A percentile compares a stretch with the other conserved stretches of the same genome.
Conservation (phyloP, 2,113 vertebrate species). For the Xyliphius kryptos region DNA sequence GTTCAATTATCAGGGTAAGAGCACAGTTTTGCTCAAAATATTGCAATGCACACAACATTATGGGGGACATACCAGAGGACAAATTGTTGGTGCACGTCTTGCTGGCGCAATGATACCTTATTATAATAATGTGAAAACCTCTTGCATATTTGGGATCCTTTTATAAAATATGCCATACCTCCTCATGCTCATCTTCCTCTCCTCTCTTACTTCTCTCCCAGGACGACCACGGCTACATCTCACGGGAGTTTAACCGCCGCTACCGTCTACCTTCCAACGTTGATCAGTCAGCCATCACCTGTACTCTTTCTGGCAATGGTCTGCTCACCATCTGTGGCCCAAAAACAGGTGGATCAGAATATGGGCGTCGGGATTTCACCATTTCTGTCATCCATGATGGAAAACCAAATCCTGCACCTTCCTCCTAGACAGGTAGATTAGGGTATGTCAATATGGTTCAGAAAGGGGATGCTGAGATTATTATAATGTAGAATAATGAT, state of each 20-base stretch:
- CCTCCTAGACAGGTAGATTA: slow-evolving; percentile 64
- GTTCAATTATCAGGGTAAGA: no score
- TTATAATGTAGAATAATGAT: slow-evolving; percentile 36
- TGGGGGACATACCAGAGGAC: no score
- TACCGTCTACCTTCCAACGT: slow-evolving; percentile 86
- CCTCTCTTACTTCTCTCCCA: slow-evolving; percentile 45
- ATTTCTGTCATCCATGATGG: slow-evolving; percentile 85
- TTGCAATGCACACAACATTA: no score
- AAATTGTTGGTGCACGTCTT: no score
- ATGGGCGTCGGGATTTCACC: slow-evolving; percentile 70
- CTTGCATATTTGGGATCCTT: no score
- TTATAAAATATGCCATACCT: no score
- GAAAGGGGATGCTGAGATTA: slow-evolving; percentile 41
- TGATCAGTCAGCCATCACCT: slow-evolving; percentile 80
- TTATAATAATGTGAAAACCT: no score
- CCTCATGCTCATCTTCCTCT: no score
- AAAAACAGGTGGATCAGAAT: slow-evolving; percentile 71
- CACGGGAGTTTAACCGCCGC: slow-evolving; percentile 86
- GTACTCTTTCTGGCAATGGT: slow-evolving; percentile 80
- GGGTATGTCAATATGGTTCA: slow-evolving; percentile 1
- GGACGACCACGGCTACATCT: slow-evolving; percentile 90
- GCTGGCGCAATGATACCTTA: no score
- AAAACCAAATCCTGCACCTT: slow-evolving; percentile 72
- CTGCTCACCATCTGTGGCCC: slow-evolving; percentile 84
- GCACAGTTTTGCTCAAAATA: no score